These are phyloP conservation scores for Otolemur garnettii DNA, from an alignment of 2,113 vertebrate genomes.

Conservation along the genomic window DNA sequence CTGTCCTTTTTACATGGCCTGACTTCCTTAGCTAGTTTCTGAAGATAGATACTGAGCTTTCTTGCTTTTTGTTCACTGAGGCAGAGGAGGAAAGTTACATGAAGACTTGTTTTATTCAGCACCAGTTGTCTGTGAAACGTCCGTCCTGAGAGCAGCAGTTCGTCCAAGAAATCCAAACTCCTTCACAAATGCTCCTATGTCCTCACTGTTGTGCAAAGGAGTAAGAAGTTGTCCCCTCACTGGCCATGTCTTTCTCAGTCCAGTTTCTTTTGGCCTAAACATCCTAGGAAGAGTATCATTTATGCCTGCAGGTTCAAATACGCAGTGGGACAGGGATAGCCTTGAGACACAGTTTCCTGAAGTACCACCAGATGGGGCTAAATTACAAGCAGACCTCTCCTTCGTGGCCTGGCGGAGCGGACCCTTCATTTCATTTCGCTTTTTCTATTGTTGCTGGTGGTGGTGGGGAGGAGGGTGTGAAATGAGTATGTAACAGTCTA, in stretches of 20 bases:
- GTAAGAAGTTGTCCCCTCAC: background rate
- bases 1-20: constrained; percentile 31
- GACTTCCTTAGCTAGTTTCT: background rate
- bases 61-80: background rate
- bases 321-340: background rate
- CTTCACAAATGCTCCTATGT: background rate
- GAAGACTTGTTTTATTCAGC: background rate
- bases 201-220: background rate
- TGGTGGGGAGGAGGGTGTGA: background rate
- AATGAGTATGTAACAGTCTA: background rate
- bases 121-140: background rate
- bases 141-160: background rate
- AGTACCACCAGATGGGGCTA: constrained; percentile 77
- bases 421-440: constrained; percentile 7
- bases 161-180: background rate
- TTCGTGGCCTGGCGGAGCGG: background rate
- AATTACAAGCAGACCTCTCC: background rate
- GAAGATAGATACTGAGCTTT: background rate
- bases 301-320: constrained; percentile 69
- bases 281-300: background rate
- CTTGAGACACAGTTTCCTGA: constrained; percentile 41
- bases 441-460: background rate
- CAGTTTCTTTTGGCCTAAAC: background rate
- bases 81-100: background rate
- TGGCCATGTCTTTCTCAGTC: background rate